Evolutionary conservation across 2,888 invertebrate species (phyloP).

Genomic region (Drosophila bunnanda): DNA sequence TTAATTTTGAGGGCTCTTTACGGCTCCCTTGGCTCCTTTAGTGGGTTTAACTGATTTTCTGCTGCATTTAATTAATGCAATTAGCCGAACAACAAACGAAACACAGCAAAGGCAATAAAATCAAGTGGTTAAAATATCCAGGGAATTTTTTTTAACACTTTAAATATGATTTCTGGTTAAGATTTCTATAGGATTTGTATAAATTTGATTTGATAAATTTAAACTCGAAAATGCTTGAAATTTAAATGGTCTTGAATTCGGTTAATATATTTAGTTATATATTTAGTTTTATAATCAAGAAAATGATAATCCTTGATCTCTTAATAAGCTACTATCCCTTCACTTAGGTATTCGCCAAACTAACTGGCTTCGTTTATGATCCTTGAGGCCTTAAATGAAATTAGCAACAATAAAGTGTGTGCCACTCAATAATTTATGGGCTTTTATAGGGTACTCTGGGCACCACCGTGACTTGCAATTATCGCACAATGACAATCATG

Average conservation of each 20-base stretch:
- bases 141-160: background rate
- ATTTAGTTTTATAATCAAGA: background rate
- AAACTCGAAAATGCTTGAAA: too few relatives aligned
- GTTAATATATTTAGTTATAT: background rate
- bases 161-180: background rate
- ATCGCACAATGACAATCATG: slow-evolving; percentile 41
- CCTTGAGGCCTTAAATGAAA: slow-evolving; percentile 18
- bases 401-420: slow-evolving; percentile 27
- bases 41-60: slow-evolving; percentile 14
- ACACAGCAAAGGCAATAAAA: slow-evolving; percentile 28
- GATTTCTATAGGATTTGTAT: too few relatives aligned
- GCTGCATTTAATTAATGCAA: slow-evolving; percentile 72
- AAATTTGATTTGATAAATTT: too few relatives aligned
- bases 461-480: slow-evolving; percentile 35
- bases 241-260: too few relatives aligned
- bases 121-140: background rate
- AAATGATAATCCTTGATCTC: background rate
- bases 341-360: background rate
- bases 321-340: background rate
- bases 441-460: slow-evolving; percentile 31
- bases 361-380: slow-evolving; percentile 9
- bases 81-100: slow-evolving; percentile 68
- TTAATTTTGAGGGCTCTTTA: background rate
- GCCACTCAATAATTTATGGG: slow-evolving; percentile 14
- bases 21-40: background rate